A percentile compares a stretch with the other conserved stretches of the same genome.
phyloP scores from a whole-genome alignment of 1,140 invertebrate genomes.

The Aricia agestis region DNA sequence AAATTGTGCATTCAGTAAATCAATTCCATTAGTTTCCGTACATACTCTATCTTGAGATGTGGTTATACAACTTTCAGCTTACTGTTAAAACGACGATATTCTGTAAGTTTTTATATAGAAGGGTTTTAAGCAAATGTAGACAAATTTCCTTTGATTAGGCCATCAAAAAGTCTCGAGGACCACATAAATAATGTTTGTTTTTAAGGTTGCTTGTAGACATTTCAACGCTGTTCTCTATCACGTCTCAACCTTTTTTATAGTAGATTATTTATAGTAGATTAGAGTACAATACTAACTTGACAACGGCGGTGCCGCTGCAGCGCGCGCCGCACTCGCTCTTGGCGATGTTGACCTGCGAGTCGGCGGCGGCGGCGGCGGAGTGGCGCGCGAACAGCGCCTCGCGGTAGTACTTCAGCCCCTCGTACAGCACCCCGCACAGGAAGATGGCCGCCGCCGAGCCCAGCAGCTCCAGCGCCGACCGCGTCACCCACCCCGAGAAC shows the following conservation, averaged over 20 bases:
- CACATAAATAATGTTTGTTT: too few species aligned
- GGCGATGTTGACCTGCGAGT: constrained; percentile 79
- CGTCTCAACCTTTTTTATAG: too few species aligned
- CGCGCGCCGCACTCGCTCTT: constrained; percentile 78
- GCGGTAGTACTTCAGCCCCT: constrained; percentile 94
- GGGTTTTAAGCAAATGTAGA: too few species aligned
- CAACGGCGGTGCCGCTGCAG: constrained; percentile 77
- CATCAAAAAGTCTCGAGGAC: too few species aligned
- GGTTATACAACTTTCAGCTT: too few species aligned
- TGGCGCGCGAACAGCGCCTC: constrained; percentile 87
- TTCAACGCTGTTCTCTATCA: too few species aligned
- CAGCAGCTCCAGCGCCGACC: constrained; percentile 83
- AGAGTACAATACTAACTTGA: constrained; percentile 47
- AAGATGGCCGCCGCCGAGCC: constrained; percentile 92
- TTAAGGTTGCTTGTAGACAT: too few species aligned
- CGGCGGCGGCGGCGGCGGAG: constrained; percentile 79
- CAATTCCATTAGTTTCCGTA: too few species aligned
- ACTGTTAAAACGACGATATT: too few species aligned
- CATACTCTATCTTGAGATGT: too few species aligned
- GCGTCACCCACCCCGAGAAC: constrained; percentile 87
- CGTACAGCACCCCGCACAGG: constrained; percentile 90
- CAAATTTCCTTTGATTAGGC: too few species aligned
- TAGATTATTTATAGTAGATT: not conserved
- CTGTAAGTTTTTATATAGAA: too few species aligned
- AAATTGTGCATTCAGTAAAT: not conserved